Percentiles rank a stretch among this genome's conserved stretches.
phyloP scores from a whole-genome alignment of 2,113 vertebrate species.

The Pungitius pungitius region DNA sequence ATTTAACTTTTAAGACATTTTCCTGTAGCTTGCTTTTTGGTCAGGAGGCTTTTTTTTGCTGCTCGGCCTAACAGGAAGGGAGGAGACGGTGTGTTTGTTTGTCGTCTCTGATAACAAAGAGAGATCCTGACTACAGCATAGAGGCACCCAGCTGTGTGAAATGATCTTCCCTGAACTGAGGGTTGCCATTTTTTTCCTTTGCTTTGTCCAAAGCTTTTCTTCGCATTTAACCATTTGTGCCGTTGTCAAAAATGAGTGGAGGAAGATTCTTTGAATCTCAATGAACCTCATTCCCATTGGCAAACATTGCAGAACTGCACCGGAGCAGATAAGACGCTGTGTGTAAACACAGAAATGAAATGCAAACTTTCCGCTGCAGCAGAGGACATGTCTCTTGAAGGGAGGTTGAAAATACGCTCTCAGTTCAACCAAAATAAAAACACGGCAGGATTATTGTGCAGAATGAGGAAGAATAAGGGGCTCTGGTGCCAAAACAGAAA shows the following conservation, averaged over 20 bases:
- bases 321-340: constrained; percentile 69
- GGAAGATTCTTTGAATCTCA: constrained; percentile 54
- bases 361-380: constrained; percentile 55
- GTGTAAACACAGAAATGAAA: constrained; percentile 49
- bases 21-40: constrained; percentile 15
- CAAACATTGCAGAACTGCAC: constrained; percentile 61
- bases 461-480: constrained; percentile 36
- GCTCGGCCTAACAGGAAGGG: constrained; percentile 56
- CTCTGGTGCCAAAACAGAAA: constrained; percentile 35
- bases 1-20: constrained; percentile 9
- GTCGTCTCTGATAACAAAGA: constrained; percentile 45
- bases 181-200: not conserved
- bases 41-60: constrained; percentile 21
- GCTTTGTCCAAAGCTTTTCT: constrained; percentile 4
- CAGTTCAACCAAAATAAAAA: constrained; percentile 49
- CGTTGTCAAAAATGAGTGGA: constrained; percentile 13
- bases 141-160: constrained; percentile 5
- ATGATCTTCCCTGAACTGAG: constrained; percentile 10
- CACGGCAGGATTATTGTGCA: constrained; percentile 46
- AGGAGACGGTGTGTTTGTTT: constrained; percentile 53
- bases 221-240: constrained; percentile 13
- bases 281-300: constrained; percentile 67
- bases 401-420: constrained; percentile 53
- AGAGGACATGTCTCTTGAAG: constrained; percentile 45
- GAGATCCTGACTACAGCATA: constrained; percentile 24